A percentile compares a stretch with the other conserved stretches of the same genome.
These are phyloP conservation scores for Agonopterix arenella DNA, from an alignment of 2,888 invertebrate species.

Conservation along the genomic window DNA sequence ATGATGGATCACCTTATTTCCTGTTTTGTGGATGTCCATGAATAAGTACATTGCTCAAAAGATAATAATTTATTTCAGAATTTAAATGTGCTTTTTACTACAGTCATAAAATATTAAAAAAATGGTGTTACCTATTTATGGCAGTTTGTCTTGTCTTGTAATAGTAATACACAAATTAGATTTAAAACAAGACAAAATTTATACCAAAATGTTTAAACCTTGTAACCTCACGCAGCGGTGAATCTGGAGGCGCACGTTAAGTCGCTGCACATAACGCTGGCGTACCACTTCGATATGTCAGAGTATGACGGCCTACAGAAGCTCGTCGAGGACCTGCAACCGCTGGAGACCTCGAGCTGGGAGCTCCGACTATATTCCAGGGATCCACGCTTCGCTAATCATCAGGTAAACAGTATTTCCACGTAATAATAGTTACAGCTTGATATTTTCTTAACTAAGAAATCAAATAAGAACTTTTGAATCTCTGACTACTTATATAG, in stretches of 20 bases:
- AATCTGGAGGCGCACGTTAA: conserved; percentile 89
- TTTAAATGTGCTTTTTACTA: neutral
- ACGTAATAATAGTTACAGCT: too few relatives aligned
- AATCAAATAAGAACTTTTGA: too few relatives aligned
- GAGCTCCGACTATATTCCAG: conserved; percentile 92
- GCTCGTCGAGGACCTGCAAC: conserved; percentile 84
- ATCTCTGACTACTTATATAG: too few relatives aligned
- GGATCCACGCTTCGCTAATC: conserved; percentile 84
- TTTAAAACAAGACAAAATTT: too few relatives aligned
- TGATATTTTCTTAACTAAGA: too few relatives aligned
- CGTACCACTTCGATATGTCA: conserved; percentile 88
- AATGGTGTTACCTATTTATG: neutral
- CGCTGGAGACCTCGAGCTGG: conserved; percentile 83
- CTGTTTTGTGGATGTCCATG: too few relatives aligned
- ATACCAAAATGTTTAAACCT: neutral
- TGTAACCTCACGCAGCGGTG: conserved; percentile 71
- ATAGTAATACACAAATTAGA: too few relatives aligned
- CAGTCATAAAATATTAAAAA: neutral
- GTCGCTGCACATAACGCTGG: conserved; percentile 91
- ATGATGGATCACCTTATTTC: too few relatives aligned
- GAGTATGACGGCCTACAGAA: conserved; percentile 84
- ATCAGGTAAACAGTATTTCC: conserved; percentile 47
- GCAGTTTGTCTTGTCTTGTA: too few relatives aligned
- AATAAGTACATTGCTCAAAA: neutral
- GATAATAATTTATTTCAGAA: neutral